phyloP scores from a whole-genome alignment of 2,113 vertebrate species.

The Tychaedon coryphoeus region DNA sequence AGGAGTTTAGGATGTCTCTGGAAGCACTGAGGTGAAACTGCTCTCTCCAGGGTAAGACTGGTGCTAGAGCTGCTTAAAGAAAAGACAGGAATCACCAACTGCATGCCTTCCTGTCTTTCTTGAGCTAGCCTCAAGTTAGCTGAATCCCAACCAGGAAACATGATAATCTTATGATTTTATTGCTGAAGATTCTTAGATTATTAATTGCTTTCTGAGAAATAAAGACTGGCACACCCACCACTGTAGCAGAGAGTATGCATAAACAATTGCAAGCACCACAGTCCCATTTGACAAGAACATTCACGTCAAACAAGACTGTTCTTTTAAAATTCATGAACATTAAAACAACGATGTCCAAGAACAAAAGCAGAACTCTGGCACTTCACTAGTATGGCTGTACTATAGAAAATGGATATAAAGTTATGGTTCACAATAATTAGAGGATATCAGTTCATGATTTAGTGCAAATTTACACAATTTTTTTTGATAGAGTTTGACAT shows the following conservation, averaged over 20 bases:
- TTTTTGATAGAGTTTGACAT: neutral
- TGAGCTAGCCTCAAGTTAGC: neutral
- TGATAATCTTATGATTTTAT: neutral
- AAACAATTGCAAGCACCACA: neutral
- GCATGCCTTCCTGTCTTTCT: neutral
- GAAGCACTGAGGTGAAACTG: neutral
- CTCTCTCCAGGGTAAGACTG: neutral
- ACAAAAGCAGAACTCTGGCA: neutral
- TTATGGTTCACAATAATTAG: neutral
- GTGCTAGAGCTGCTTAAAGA: neutral
- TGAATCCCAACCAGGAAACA: neutral
- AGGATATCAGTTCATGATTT: neutral
- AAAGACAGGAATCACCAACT: neutral
- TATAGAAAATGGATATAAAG: neutral
- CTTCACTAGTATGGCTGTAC: neutral
- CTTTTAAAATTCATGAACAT: neutral
- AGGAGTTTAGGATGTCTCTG: neutral
- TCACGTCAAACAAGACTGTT: neutral
- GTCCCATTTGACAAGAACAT: neutral
- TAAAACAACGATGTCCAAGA: neutral
- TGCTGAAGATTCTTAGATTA: neutral
- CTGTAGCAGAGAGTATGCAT: rapidly evolving
- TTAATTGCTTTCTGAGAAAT: neutral
- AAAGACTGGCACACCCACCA: neutral
- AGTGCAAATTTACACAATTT: neutral